Percentiles rank a stretch among this genome's conserved stretches.
Conservation (phyloP, 2,113 vertebrate genomes). For the Scortum barcoo region DNA sequence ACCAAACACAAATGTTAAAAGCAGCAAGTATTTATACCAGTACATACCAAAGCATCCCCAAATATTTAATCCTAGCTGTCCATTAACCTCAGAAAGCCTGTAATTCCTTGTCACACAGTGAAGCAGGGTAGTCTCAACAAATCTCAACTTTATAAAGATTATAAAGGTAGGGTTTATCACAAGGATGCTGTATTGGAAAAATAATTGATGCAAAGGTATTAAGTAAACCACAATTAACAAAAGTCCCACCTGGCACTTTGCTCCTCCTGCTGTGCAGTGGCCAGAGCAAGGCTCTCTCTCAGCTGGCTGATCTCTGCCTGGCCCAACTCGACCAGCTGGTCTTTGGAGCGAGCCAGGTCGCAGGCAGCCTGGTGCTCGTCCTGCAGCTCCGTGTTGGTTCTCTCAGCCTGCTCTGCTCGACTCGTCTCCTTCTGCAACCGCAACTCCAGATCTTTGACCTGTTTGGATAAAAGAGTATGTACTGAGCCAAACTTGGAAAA, state of each 20-base stretch:
- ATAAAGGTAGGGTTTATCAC: background rate
- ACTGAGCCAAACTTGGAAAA: background rate
- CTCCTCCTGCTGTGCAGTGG: slow-evolving; percentile 62
- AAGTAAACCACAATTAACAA: background rate
- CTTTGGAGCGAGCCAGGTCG: slow-evolving; percentile 77
- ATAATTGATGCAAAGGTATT: background rate
- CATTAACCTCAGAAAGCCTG: background rate
- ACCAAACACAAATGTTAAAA: slow-evolving; percentile 10
- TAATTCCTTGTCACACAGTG: background rate
- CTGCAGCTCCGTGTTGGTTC: slow-evolving; percentile 77
- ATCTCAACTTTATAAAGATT: background rate
- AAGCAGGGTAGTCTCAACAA: background rate
- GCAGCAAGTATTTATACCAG: background rate
- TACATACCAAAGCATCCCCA: background rate
- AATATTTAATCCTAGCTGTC: background rate
- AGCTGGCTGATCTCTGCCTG: slow-evolving; percentile 77
- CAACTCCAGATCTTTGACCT: slow-evolving; percentile 82
- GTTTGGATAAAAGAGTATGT: background rate
- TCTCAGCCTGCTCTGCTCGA: slow-evolving; percentile 82
- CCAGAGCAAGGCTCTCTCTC: slow-evolving; percentile 65
- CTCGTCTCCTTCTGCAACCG: slow-evolving; percentile 80
- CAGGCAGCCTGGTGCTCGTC: slow-evolving; percentile 81
- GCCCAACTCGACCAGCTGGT: slow-evolving; percentile 71
- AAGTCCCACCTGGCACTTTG: slow-evolving; percentile 54
- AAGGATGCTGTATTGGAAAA: background rate